A percentile compares a stretch with the other conserved stretches of the same genome.
Evolutionary conservation across 2,888 invertebrate species (phyloP).

Genomic region (Scelioninae gen. 2): DNA sequence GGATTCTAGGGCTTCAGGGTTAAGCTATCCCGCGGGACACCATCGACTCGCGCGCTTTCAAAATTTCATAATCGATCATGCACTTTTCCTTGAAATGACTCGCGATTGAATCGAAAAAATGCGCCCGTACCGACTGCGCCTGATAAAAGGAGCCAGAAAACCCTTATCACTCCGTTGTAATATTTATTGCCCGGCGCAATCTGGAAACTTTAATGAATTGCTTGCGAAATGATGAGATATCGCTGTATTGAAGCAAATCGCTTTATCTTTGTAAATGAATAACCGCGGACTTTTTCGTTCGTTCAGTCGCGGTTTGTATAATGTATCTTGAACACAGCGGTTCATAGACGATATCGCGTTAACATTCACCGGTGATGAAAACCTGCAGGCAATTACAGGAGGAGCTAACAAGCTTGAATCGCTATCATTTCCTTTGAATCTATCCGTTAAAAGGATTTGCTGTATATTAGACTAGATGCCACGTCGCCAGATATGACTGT

Average conservation of each 20-base stretch:
- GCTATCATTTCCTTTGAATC: slow-evolving; percentile 74
- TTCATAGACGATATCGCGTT: slow-evolving; percentile 65
- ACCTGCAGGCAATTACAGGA: slow-evolving; percentile 72
- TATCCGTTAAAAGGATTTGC: slow-evolving; percentile 68
- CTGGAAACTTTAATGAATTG: slow-evolving; percentile 37
- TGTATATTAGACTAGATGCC: slow-evolving; percentile 67
- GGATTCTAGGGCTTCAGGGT: slow-evolving; percentile 62
- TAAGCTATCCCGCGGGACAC: slow-evolving; percentile 73
- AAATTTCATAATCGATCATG: slow-evolving; percentile 72
- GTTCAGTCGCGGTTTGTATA: slow-evolving; percentile 53
- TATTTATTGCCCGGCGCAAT: slow-evolving; percentile 29
- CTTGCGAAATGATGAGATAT: slow-evolving; percentile 20
- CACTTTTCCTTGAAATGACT: slow-evolving; percentile 48
- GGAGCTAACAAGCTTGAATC: slow-evolving; percentile 72
- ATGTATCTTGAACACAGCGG: slow-evolving; percentile 54
- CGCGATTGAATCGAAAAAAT: too few species aligned
- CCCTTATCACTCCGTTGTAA: background rate
- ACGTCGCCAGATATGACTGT: slow-evolving; percentile 48
- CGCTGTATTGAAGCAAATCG: slow-evolving; percentile 53
- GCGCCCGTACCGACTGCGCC: too few species aligned
- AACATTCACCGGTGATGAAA: slow-evolving; percentile 71
- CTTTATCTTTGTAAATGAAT: slow-evolving; percentile 57
- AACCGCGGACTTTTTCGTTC: slow-evolving; percentile 51
- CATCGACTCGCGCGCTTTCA: slow-evolving; percentile 67
- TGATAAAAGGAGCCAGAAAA: slow-evolving; percentile 1